Percentiles rank a stretch among this genome's conserved stretches.
Evolutionary conservation across 2,113 vertebrate species (phyloP).

Genomic region (Zeus faber): DNA sequence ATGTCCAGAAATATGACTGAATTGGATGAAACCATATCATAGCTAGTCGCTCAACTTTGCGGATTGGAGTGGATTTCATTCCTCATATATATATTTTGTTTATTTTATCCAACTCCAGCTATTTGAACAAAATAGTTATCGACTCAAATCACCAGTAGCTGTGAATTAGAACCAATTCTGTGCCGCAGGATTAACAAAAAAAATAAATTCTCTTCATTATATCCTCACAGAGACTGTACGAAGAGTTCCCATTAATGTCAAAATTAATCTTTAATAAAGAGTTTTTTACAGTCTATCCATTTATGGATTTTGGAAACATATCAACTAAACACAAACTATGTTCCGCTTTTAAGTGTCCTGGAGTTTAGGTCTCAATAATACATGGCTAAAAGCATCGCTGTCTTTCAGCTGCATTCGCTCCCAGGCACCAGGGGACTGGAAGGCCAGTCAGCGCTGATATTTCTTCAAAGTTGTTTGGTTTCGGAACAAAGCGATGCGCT

Average conservation of each 20-base stretch:
- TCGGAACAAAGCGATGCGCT: too few relatives aligned
- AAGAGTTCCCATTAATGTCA: slow-evolving; percentile 4
- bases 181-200: too few relatives aligned
- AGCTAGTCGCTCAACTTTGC: too few relatives aligned
- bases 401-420: slow-evolving; percentile 22
- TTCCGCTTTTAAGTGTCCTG: slow-evolving; percentile 46
- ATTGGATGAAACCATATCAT: too few relatives aligned
- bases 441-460: slow-evolving; percentile 33
- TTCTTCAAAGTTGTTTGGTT: slow-evolving; percentile 45
- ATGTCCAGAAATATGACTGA: too few relatives aligned
- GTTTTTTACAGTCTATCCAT: slow-evolving; percentile 55
- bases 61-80: too few relatives aligned
- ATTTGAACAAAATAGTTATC: too few relatives aligned
- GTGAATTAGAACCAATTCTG: too few relatives aligned
- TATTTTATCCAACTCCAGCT: too few relatives aligned
- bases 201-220: too few relatives aligned
- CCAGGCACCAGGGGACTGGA: slow-evolving; percentile 24
- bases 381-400: slow-evolving; percentile 59
- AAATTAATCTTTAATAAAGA: slow-evolving; percentile 50
- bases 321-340: slow-evolving; percentile 55
- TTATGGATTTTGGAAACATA: slow-evolving; percentile 53
- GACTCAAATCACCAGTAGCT: too few relatives aligned
- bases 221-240: slow-evolving; percentile 7
- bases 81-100: too few relatives aligned
- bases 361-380: slow-evolving; percentile 62